Conservation (phyloP, 2,888 invertebrate genomes). For the Dryococelus australis region DNA sequence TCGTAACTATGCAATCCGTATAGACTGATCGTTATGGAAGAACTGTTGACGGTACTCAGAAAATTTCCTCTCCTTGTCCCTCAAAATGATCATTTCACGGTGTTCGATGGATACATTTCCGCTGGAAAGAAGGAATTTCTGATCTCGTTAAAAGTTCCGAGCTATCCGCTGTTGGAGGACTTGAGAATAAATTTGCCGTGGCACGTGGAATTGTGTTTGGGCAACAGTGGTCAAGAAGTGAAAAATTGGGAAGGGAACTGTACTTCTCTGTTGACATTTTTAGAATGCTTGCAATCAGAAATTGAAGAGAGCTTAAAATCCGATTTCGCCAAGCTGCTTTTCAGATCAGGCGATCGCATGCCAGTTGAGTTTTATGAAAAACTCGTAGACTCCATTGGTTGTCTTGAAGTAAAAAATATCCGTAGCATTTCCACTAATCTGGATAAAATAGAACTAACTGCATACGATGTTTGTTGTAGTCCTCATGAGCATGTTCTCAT, state of each 20-base stretch:
- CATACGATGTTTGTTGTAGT: background rate
- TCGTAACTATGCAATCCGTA: no score
- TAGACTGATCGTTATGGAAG: conserved; percentile 25
- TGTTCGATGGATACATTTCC: conserved; percentile 35
- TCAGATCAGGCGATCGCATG: background rate
- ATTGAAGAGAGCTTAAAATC: background rate
- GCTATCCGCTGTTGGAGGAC: background rate
- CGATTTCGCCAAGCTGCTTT: background rate
- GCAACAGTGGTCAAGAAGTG: background rate
- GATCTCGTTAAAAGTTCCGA: background rate
- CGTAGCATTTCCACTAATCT: background rate
- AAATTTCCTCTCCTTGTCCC: conserved; percentile 38
- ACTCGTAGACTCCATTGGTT: background rate
- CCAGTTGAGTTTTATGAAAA: background rate
- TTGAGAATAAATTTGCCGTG: background rate
- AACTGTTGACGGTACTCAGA: conserved; percentile 34
- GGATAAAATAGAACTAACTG: background rate
- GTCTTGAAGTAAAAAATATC: background rate
- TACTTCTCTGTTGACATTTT: background rate
- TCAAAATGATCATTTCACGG: conserved; percentile 34
- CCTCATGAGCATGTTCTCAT: background rate
- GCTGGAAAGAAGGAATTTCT: conserved; percentile 18
- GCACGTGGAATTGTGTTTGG: background rate
- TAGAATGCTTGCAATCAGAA: conserved; percentile 23
- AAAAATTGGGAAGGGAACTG: background rate